Conservation (phyloP, 2,797 vertebrate species). For the Nannoperca obscura region DNA sequence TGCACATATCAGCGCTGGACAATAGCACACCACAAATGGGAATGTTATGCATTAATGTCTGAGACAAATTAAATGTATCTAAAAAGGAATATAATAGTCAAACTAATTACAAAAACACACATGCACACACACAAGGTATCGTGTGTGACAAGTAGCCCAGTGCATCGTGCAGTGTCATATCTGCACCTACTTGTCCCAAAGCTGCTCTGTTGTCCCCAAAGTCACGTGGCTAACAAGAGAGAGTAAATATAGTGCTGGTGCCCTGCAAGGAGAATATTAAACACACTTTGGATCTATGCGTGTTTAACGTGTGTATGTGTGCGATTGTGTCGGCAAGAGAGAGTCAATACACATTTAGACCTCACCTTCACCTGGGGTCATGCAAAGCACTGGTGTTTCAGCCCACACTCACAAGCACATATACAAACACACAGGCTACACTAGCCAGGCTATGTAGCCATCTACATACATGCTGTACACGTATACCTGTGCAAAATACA, state of each 20-base stretch:
- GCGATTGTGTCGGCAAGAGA: background rate
- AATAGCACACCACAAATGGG: background rate
- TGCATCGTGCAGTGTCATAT: conserved; percentile 44
- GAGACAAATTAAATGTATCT: background rate
- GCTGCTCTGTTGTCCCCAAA: conserved; percentile 48
- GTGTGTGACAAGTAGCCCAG: conserved; percentile 18
- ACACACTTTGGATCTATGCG: conserved; percentile 21
- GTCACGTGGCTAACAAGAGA: conserved; percentile 50
- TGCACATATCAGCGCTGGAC: background rate
- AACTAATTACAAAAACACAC: background rate
- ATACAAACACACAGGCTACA: background rate
- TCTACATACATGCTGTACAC: background rate
- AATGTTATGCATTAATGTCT: background rate
- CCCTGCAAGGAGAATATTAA: conserved; percentile 43
- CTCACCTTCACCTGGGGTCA: conserved; percentile 39
- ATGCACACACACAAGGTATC: conserved; percentile 16
- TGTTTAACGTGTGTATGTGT: background rate
- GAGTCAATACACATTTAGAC: conserved; percentile 20
- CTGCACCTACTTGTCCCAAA: conserved; percentile 60
- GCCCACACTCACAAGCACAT: background rate
- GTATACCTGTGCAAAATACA: conserved; percentile 34
- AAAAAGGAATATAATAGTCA: background rate
- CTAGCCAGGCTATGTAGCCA: background rate
- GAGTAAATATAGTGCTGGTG: conserved; percentile 57
- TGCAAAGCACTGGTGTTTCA: conserved; percentile 31